phyloP scores from a whole-genome alignment of 2,888 invertebrate genomes.

The Tridacna gigas region DNA sequence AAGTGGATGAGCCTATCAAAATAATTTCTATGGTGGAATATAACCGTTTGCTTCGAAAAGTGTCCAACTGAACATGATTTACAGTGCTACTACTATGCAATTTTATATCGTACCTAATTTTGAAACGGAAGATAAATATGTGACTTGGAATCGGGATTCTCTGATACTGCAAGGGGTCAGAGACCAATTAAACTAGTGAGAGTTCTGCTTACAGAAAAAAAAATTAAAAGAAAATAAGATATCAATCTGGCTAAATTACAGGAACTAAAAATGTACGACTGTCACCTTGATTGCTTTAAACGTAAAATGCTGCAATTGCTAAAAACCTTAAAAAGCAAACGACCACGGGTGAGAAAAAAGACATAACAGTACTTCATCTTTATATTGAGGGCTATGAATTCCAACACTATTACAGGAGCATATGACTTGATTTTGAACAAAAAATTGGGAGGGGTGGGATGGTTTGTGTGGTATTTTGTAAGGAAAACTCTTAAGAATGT shows the following conservation, averaged over 20 bases:
- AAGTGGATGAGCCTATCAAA: background rate
- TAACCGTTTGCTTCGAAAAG: background rate
- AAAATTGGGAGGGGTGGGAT: no score
- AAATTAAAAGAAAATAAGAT: no score
- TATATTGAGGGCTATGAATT: no score
- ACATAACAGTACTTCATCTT: no score
- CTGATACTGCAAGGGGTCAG: constrained; percentile 3
- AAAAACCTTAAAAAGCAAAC: background rate
- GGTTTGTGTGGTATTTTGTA: no score
- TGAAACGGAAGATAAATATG: background rate
- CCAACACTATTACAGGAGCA: no score
- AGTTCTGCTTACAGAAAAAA: background rate
- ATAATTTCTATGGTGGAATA: background rate
- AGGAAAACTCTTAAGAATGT: no score
- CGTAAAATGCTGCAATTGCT: background rate
- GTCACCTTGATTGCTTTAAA: background rate
- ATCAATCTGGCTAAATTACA: background rate
- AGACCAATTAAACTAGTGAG: background rate
- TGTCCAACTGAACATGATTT: background rate
- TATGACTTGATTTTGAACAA: no score
- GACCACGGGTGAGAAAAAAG: background rate
- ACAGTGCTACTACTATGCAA: background rate
- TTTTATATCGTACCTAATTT: constrained; percentile 4
- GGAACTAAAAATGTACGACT: constrained; percentile 6
- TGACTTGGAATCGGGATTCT: constrained; percentile 3